Evolutionary conservation across 2,888 invertebrate genomes (phyloP).

Genomic region (Athetis lepigone): DNA sequence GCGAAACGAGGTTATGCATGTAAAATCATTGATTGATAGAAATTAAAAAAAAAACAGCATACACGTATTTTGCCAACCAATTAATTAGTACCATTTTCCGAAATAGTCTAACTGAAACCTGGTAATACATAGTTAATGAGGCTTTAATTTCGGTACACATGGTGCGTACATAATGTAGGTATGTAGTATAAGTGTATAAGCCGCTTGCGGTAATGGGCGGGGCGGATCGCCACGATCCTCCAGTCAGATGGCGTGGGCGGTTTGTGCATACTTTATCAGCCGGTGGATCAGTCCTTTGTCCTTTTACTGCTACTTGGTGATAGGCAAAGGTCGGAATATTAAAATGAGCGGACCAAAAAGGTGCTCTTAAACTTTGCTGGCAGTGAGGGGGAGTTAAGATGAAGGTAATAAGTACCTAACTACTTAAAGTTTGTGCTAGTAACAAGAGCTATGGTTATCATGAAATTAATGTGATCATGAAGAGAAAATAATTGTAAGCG

Average conservation of each 20-base stretch:
- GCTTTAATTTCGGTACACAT: constrained; percentile 58
- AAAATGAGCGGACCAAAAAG: constrained; percentile 25
- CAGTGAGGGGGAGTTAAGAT: neutral
- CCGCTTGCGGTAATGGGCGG: constrained; percentile 83
- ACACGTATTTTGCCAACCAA: constrained; percentile 6
- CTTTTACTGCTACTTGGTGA: constrained; percentile 53
- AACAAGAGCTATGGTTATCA: neutral
- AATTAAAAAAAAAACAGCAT: too few relatives aligned
- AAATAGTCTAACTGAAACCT: constrained; percentile 18
- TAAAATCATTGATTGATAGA: too few relatives aligned
- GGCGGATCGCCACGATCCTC: constrained; percentile 78
- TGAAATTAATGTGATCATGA: too few relatives aligned
- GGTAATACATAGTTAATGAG: constrained; percentile 46
- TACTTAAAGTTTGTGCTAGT: neutral
- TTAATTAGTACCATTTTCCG: constrained; percentile 18
- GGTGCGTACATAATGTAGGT: constrained; percentile 58
- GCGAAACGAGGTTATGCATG: too few relatives aligned
- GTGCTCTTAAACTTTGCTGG: constrained; percentile 1
- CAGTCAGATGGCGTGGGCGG: constrained; percentile 84
- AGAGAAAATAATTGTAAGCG: neutral
- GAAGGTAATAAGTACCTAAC: neutral
- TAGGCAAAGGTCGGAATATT: constrained; percentile 49
- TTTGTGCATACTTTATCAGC: constrained; percentile 85
- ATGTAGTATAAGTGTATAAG: constrained; percentile 68
- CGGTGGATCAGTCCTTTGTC: constrained; percentile 73